Conservation (phyloP, 2,888 invertebrate genomes). For the Bombylius major region DNA sequence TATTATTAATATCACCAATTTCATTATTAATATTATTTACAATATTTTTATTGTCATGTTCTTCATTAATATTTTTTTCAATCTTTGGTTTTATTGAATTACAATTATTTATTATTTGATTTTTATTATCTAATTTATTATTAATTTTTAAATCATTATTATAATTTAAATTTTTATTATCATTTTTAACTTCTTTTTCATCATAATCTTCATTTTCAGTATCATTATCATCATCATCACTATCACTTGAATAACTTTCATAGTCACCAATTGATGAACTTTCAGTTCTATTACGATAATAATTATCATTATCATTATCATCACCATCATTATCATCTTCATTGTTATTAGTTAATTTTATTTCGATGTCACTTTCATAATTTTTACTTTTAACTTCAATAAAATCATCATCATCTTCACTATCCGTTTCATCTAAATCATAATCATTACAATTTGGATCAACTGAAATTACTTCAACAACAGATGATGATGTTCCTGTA, state of each 20-base stretch:
- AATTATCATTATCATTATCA: conserved; percentile 15
- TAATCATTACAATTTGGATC: conserved; percentile 23
- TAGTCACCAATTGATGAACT: conserved; percentile 35
- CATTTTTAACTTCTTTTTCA: not conserved
- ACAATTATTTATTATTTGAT: not conserved
- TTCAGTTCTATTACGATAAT: conserved; percentile 31
- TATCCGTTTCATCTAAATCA: conserved; percentile 13
- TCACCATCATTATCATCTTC: conserved; percentile 9
- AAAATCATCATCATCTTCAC: conserved; percentile 12
- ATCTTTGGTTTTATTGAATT: not conserved
- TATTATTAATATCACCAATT: not conserved
- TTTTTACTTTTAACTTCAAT: not conserved
- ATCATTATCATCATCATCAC: conserved; percentile 10
- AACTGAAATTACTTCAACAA: conserved; percentile 24
- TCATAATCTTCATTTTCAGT: not conserved
- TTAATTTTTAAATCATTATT: not conserved
- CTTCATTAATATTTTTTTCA: not conserved
- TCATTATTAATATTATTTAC: not conserved
- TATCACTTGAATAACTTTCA: conserved; percentile 34
- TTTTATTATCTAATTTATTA: too few relatives aligned
- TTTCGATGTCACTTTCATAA: too few relatives aligned
- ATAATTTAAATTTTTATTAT: not conserved
- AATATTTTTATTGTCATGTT: not conserved
- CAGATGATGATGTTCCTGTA: conserved; percentile 19
- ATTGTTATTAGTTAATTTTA: not conserved